phyloP scores from a whole-genome alignment of 2,797 vertebrate genomes.

The Myiotriccus ornatus region DNA sequence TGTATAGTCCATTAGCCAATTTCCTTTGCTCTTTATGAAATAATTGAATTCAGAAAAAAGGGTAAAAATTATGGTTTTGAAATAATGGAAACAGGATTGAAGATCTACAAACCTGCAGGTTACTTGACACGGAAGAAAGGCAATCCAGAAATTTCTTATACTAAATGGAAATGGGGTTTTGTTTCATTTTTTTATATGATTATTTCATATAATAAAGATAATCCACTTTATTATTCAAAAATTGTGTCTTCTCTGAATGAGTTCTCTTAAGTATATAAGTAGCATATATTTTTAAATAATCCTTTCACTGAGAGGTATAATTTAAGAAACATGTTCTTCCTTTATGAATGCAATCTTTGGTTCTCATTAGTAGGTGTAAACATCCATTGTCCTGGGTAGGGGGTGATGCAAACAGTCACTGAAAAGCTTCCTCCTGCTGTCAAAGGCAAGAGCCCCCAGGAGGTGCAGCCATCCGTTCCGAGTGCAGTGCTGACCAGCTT shows the following conservation, averaged over 20 bases:
- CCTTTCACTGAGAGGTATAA: not conserved
- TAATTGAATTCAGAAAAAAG: not conserved
- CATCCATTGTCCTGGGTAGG: not conserved
- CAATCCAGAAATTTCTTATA: not conserved
- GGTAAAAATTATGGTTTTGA: not conserved
- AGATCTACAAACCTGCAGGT: not conserved
- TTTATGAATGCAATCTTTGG: not conserved
- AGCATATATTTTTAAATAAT: not conserved
- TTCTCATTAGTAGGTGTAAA: not conserved
- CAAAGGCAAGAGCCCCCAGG: not conserved
- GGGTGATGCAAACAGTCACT: not conserved
- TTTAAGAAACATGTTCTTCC: not conserved
- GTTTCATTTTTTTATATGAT: not conserved
- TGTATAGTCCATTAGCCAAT: not conserved
- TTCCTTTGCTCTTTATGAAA: not conserved
- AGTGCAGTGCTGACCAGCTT: accelerated
- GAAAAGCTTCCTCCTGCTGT: not conserved
- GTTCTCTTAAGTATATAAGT: not conserved
- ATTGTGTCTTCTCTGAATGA: not conserved
- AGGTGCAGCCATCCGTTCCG: not conserved
- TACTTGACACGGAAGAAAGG: not conserved
- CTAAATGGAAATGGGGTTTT: not conserved
- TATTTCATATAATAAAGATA: not conserved
- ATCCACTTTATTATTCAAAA: not conserved
- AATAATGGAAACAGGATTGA: not conserved